phyloP scores from a whole-genome alignment of 2,797 vertebrate species.

The Pogonophryne albipinna region DNA sequence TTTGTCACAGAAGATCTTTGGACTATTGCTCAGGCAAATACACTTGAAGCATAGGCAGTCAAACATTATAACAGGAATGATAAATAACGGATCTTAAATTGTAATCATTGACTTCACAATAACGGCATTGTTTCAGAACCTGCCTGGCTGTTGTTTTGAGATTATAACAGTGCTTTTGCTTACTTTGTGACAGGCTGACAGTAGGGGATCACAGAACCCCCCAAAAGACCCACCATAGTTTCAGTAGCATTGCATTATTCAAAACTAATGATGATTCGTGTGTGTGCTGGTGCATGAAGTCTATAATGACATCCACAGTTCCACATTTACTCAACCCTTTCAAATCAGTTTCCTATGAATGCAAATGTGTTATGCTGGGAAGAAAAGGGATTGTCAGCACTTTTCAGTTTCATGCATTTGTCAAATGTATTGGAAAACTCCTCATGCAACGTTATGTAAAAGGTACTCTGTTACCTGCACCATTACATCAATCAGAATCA shows the following conservation, averaged over 20 bases:
- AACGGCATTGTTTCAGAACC: accelerated
- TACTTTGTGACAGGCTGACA: not conserved
- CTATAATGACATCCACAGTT: not conserved
- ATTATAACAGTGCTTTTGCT: not conserved
- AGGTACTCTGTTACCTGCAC: not conserved
- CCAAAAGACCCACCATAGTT: not conserved
- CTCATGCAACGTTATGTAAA: conserved; percentile 2
- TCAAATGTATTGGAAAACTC: not conserved
- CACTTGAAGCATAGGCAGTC: too few species aligned
- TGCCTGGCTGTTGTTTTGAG: not conserved
- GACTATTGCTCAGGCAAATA: not conserved
- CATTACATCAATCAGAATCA: not conserved
- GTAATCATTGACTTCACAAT: not conserved
- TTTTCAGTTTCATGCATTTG: not conserved
- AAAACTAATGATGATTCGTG: not conserved
- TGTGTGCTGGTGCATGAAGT: not conserved
- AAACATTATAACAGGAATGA: too few species aligned
- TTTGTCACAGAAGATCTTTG: not conserved
- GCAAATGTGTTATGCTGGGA: not conserved
- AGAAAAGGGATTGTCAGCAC: not conserved
- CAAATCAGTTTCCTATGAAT: not conserved
- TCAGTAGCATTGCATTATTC: not conserved
- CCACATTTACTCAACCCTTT: not conserved
- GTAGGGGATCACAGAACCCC: not conserved
- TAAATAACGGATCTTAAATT: too few species aligned